phyloP scores from a whole-genome alignment of 2,888 invertebrate genomes.

The Tachina lurida region DNA sequence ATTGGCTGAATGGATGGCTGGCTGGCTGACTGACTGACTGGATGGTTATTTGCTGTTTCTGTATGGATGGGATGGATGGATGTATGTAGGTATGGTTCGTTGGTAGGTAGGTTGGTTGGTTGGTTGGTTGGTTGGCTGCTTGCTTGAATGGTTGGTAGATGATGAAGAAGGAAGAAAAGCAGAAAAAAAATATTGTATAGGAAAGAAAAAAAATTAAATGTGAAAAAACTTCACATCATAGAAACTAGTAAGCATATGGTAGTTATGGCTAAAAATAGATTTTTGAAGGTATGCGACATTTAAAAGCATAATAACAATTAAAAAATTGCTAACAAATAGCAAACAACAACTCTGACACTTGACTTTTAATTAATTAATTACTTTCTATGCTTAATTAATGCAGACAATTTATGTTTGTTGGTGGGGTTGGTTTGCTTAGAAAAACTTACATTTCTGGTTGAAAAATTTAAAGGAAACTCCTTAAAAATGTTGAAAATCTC shows the following conservation, averaged over 20 bases:
- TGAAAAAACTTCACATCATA: slow-evolving; percentile 59
- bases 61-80: slow-evolving; percentile 28
- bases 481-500: slow-evolving; percentile 39
- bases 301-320: slow-evolving; percentile 61
- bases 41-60: slow-evolving; percentile 35
- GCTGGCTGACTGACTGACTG: slow-evolving; percentile 34
- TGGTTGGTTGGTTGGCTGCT: slow-evolving; percentile 20
- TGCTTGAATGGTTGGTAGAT: slow-evolving; percentile 38
- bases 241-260: slow-evolving; percentile 70
- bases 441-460: slow-evolving; percentile 63
- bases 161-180: slow-evolving; percentile 46
- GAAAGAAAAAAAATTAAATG: slow-evolving; percentile 15
- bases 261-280: slow-evolving; percentile 70
- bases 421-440: background rate
- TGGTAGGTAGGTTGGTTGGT: slow-evolving; percentile 40
- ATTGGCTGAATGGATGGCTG: slow-evolving; percentile 55
- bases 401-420: background rate
- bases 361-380: slow-evolving; percentile 40
- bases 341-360: slow-evolving; percentile 40
- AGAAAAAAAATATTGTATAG: slow-evolving; percentile 46
- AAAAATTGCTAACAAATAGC: slow-evolving; percentile 55
- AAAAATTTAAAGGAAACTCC: slow-evolving; percentile 49
- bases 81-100: slow-evolving; percentile 24
- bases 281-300: slow-evolving; percentile 65
- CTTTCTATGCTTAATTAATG: slow-evolving; percentile 11